phyloP scores from a whole-genome alignment of 2,888 invertebrate species.

The Leptinotarsa rubiginosa region DNA sequence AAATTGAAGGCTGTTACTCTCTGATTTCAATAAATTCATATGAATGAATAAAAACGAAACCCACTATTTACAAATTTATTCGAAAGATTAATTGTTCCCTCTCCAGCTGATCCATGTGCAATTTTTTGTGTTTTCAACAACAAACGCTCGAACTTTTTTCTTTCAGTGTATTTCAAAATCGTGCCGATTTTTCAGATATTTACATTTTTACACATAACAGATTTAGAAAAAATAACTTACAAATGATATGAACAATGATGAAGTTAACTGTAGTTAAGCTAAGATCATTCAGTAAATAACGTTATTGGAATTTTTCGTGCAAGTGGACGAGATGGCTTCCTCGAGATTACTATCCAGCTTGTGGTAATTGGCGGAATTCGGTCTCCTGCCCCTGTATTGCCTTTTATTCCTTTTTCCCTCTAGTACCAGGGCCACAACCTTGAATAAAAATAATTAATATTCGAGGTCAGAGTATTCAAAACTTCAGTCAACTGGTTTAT shows the following conservation, averaged over 20 bases:
- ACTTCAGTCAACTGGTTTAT: no score
- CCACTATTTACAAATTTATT: no score
- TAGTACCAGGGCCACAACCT: conserved; percentile 75
- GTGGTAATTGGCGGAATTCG: conserved; percentile 74
- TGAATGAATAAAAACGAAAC: no score
- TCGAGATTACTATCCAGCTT: conserved; percentile 77
- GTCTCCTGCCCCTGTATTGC: conserved; percentile 68
- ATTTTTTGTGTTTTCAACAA: no score
- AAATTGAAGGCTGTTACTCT: no score
- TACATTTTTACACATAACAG: conserved; percentile 43
- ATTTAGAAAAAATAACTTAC: conserved; percentile 33
- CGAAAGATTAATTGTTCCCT: no score
- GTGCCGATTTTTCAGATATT: conserved; percentile 19
- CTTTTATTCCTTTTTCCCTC: conserved; percentile 70
- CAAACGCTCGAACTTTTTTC: no score
- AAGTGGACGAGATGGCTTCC: conserved; percentile 74
- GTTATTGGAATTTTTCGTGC: conserved; percentile 69
- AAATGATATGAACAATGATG: conserved; percentile 43
- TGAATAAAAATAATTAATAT: conserved; percentile 44
- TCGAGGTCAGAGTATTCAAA: no score
- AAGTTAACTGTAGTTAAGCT: conserved; percentile 3
- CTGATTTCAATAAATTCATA: no score
- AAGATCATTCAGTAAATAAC: conserved; percentile 67
- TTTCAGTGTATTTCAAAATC: background rate
- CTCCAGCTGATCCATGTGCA: no score